phyloP scores from a whole-genome alignment of 2,888 invertebrate species.

The Xanthorhoe designata region DNA sequence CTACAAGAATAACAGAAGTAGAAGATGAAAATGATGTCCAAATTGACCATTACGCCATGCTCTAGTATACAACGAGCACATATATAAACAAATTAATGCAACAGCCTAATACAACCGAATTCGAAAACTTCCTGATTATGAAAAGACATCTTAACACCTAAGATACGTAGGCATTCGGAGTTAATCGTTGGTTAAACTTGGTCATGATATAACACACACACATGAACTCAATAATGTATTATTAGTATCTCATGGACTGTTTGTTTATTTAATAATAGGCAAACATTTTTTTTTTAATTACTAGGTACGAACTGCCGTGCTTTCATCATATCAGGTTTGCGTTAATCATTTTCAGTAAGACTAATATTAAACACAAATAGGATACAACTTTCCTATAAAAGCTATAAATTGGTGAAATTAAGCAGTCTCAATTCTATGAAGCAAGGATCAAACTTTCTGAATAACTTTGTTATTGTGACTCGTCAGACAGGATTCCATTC shows the following conservation, averaged over 20 bases:
- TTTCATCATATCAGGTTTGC: too few relatives aligned
- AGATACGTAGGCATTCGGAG: conserved; percentile 1
- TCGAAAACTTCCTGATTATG: conserved; percentile 24
- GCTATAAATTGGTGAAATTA: too few relatives aligned
- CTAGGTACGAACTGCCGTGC: too few relatives aligned
- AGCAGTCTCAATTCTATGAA: neutral
- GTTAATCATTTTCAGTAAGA: too few relatives aligned
- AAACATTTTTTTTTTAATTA: too few relatives aligned
- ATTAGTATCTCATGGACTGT: conserved; percentile 10
- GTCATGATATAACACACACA: conserved; percentile 26
- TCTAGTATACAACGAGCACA: conserved; percentile 1
- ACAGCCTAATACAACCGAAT: conserved; percentile 17
- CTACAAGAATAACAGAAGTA: neutral
- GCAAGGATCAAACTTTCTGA: conserved; percentile 28
- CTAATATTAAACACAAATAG: too few relatives aligned
- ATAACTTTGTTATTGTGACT: conserved; percentile 31
- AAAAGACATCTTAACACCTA: conserved; percentile 8
- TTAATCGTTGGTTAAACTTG: conserved; percentile 6
- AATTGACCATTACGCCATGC: conserved; percentile 7
- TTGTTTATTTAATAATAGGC: conserved; percentile 5
- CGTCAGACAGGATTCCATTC: conserved; percentile 51
- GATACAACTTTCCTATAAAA: too few relatives aligned
- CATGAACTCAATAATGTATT: conserved; percentile 5
- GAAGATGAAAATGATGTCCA: neutral
- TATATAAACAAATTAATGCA: conserved; percentile 13